These are phyloP conservation scores for Epirrhoe tristata DNA, from an alignment of 2,888 invertebrate genomes.

Conservation along the genomic window DNA sequence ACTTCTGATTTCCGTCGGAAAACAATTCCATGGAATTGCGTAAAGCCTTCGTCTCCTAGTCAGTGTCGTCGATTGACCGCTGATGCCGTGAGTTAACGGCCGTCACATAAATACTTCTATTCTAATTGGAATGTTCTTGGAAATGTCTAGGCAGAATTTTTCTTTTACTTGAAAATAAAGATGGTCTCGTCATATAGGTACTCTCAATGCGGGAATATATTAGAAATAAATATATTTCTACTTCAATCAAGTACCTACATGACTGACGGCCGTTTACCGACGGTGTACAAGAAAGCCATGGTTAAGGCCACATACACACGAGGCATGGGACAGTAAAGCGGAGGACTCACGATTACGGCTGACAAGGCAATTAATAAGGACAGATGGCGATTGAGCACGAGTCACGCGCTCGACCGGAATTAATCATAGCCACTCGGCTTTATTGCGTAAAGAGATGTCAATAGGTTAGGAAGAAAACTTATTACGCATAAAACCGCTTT, in stretches of 20 bases:
- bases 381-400: constrained; percentile 84
- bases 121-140: not conserved
- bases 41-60: not conserved
- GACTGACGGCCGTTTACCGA: not conserved
- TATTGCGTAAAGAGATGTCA: constrained; percentile 60
- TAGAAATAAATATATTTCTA: too few relatives aligned
- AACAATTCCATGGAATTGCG: constrained; percentile 61
- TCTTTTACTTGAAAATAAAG: too few relatives aligned
- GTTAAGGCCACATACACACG: constrained; percentile 49
- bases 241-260: not conserved
- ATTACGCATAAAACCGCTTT: not conserved
- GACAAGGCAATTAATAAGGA: constrained; percentile 85
- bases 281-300: not conserved
- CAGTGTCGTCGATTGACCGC: not conserved
- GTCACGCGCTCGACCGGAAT: constrained; percentile 79
- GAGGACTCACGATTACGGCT: constrained; percentile 78
- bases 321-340: constrained; percentile 62
- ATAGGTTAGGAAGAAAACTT: constrained; percentile 4
- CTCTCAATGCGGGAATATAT: too few relatives aligned
- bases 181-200: too few relatives aligned
- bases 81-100: not conserved
- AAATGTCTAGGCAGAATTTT: too few relatives aligned
- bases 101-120: not conserved
- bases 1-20: constrained; percentile 40
- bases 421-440: constrained; percentile 74